Percentiles rank a stretch among this genome's conserved stretches.
These are phyloP conservation scores for Cryptus armator DNA, from an alignment of 2,888 invertebrate species.

Conservation along the genomic window DNA sequence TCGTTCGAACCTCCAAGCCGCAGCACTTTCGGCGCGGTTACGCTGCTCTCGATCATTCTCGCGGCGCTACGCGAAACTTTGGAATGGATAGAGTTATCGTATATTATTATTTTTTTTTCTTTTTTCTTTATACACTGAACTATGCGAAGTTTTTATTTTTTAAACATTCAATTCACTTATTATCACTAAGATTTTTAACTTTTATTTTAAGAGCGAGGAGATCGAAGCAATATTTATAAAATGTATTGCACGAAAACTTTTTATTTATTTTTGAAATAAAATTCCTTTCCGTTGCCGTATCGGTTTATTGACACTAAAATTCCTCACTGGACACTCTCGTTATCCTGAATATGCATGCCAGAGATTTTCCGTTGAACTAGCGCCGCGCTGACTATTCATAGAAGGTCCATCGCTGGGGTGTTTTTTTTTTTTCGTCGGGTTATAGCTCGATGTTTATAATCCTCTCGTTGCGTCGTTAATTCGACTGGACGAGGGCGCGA, in stretches of 20 bases:
- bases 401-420: not conserved
- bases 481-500: not conserved
- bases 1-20: slow-evolving; percentile 27
- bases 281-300: not conserved
- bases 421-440: slow-evolving; percentile 2
- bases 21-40: slow-evolving; percentile 31
- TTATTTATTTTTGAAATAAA: not conserved
- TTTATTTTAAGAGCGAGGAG: not conserved
- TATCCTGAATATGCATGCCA: not conserved
- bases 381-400: not conserved
- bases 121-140: too few relatives aligned
- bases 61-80: not conserved
- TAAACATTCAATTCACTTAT: not conserved
- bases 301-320: slow-evolving; percentile 6
- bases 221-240: not conserved
- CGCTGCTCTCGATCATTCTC: slow-evolving; percentile 45
- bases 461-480: not conserved
- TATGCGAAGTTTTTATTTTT: not conserved
- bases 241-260: not conserved
- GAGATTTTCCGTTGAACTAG: not conserved
- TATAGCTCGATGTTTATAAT: not conserved
- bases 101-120: not conserved
- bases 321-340: not conserved
- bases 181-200: not conserved
- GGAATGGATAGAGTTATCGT: not conserved